A percentile compares a stretch with the other conserved stretches of the same genome.
These are phyloP conservation scores for Acinonyx jubatus DNA, from an alignment of 2,113 vertebrate genomes.

Conservation along the genomic window DNA sequence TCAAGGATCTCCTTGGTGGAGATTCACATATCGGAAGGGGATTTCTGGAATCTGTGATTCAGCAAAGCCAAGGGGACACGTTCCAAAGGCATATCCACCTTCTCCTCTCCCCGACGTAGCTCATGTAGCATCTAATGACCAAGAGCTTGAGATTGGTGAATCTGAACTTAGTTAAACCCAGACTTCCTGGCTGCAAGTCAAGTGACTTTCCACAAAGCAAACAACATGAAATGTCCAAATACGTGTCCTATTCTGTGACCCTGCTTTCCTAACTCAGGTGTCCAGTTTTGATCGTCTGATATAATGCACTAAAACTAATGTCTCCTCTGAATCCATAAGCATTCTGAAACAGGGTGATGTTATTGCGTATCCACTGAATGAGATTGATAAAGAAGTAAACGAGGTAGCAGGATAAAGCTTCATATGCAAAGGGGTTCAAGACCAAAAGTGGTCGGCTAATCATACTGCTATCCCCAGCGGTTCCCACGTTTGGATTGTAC, in stretches of 20 bases:
- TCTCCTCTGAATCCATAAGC: not conserved
- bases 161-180: not conserved
- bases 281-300: not conserved
- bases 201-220: not conserved
- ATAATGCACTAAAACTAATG: not conserved
- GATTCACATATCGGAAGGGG: not conserved
- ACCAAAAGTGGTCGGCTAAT: not conserved
- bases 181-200: not conserved
- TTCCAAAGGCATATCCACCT: too few species aligned
- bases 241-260: fast-evolving
- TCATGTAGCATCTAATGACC: not conserved
- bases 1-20: not conserved
- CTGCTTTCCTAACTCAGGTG: not conserved
- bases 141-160: not conserved
- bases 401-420: not conserved
- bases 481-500: not conserved
- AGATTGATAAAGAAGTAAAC: fast-evolving
- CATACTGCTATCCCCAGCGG: fast-evolving
- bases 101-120: not conserved
- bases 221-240: not conserved
- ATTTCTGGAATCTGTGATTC: not conserved
- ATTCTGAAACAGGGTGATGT: not conserved
- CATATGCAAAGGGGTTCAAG: not conserved
- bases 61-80: not conserved
- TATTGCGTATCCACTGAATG: fast-evolving